These are phyloP conservation scores for Bombus turneri DNA, from an alignment of 1,140 invertebrate species.

Conservation along the genomic window DNA sequence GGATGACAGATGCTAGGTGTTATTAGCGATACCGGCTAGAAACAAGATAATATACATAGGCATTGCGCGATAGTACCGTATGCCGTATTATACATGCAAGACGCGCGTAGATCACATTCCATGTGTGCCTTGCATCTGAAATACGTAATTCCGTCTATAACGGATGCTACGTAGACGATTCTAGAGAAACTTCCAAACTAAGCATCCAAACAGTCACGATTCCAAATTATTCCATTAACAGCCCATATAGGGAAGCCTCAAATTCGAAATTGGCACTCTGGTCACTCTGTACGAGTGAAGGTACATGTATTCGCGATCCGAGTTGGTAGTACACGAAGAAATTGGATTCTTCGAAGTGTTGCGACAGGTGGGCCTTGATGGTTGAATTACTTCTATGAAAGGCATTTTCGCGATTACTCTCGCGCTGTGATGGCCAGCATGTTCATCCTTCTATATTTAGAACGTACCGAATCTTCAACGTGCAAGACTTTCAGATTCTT, in stretches of 20 bases:
- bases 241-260: neutral
- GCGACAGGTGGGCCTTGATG: slow-evolving; percentile 19
- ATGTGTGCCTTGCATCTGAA: slow-evolving; percentile 33
- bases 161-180: neutral
- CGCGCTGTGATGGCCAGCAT: neutral
- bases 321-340: neutral
- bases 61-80: slow-evolving; percentile 31
- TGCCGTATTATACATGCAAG: slow-evolving; percentile 31
- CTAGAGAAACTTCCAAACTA: neutral
- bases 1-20: neutral
- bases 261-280: too few relatives aligned
- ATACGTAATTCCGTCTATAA: neutral
- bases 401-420: neutral
- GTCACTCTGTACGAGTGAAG: neutral
- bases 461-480: neutral
- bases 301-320: neutral
- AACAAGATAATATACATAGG: neutral
- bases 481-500: neutral
- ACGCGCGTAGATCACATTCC: slow-evolving; percentile 44
- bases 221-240: neutral
- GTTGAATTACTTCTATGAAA: neutral
- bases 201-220: neutral
- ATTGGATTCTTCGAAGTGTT: neutral
- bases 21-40: neutral
- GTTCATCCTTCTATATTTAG: neutral